Conservation (phyloP, 2,888 invertebrate species). For the Cremastinae sp. region DNA sequence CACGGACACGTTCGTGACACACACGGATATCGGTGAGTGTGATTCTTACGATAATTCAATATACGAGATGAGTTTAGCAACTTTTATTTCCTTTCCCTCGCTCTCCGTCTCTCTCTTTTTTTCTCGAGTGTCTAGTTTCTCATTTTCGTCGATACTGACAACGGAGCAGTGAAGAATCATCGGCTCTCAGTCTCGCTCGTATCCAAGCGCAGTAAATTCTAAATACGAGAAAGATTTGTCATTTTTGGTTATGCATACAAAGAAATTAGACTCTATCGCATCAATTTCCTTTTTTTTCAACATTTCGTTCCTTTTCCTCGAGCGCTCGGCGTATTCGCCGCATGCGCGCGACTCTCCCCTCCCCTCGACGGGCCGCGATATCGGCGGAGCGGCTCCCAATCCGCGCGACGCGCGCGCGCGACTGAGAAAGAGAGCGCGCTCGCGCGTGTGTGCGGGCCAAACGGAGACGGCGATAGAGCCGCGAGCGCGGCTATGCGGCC, state of each 20-base stretch:
- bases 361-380: conserved; percentile 30
- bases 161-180: no score
- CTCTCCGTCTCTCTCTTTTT: no score
- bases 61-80: background rate
- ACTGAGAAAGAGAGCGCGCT: conserved; percentile 7
- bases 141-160: no score
- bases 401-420: conserved; percentile 27
- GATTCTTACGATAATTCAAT: conserved; percentile 15
- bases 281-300: conserved; percentile 12
- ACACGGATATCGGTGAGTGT: no score
- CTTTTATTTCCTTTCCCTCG: no score
- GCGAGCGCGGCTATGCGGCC: no score
- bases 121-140: no score
- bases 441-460: conserved; percentile 16
- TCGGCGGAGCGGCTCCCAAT: conserved; percentile 49
- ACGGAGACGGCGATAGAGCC: conserved; percentile 26
- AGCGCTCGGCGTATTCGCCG: conserved; percentile 55
- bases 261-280: no score
- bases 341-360: conserved; percentile 62
- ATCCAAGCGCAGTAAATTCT: no score
- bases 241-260: no score
- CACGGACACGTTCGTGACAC: background rate
- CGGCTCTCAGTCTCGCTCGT: no score
- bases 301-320: conserved; percentile 24
- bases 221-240: no score